These are phyloP conservation scores for Scaptomyza caliginosa DNA, from an alignment of 2,888 invertebrate species.

Conservation along the genomic window DNA sequence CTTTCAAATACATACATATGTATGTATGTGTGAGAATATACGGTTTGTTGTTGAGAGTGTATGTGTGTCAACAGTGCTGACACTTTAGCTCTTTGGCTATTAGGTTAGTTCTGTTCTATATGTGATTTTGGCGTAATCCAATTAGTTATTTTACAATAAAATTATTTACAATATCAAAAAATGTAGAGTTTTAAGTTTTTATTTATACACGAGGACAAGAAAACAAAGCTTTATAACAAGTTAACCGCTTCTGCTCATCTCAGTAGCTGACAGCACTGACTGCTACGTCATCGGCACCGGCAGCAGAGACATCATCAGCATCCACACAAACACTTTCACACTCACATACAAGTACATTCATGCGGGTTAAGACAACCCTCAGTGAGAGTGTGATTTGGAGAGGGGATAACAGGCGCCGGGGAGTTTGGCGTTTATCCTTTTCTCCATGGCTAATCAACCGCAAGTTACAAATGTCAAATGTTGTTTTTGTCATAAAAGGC, in stretches of 20 bases:
- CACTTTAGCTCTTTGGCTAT: neutral
- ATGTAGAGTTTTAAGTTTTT: neutral
- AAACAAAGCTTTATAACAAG: neutral
- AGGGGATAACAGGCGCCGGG: neutral
- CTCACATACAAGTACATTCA: neutral
- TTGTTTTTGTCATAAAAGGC: slow-evolving; percentile 64
- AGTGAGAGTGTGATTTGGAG: neutral
- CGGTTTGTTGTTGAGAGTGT: neutral
- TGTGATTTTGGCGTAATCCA: neutral
- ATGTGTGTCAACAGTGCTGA: slow-evolving; percentile 3
- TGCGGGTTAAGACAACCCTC: slow-evolving; percentile 10
- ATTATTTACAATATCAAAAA: no score
- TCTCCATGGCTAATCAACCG: slow-evolving; percentile 73
- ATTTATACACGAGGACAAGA: no score
- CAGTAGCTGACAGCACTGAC: slow-evolving; percentile 1
- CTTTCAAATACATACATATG: slow-evolving; percentile 27
- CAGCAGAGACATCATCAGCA: slow-evolving; percentile 17
- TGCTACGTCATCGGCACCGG: slow-evolving; percentile 38
- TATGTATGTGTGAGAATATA: slow-evolving; percentile 2
- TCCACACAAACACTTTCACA: neutral
- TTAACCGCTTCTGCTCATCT: neutral
- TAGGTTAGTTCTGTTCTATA: neutral
- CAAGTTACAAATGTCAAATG: slow-evolving; percentile 79
- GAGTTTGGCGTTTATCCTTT: slow-evolving; percentile 59
- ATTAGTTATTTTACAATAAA: neutral